Conservation (phyloP, 2,797 vertebrate species). For the Moxostoma hubbsi region DNA sequence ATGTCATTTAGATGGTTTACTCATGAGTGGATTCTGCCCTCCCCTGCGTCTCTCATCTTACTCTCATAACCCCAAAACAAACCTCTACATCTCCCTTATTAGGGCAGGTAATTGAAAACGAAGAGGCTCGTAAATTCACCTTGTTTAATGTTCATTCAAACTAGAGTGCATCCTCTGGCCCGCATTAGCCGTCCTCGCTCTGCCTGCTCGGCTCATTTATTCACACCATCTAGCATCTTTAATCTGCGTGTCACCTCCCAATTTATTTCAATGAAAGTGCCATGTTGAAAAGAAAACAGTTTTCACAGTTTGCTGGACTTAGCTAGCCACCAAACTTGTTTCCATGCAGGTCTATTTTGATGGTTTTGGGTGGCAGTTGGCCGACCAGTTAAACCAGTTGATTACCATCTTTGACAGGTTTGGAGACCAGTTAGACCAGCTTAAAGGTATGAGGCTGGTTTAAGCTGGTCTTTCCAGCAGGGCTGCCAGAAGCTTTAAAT, state of each 20-base stretch:
- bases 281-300: background rate
- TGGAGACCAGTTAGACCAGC: too few relatives aligned
- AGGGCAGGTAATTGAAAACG: slow-evolving; percentile 16
- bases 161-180: slow-evolving; percentile 11
- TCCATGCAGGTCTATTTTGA: too few relatives aligned
- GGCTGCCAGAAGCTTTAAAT: slow-evolving; percentile 11
- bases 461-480: too few relatives aligned
- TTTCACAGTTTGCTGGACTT: too few relatives aligned
- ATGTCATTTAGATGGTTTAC: background rate
- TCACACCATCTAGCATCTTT: slow-evolving; percentile 22
- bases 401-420: too few relatives aligned
- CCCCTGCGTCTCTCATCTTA: background rate
- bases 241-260: slow-evolving; percentile 11
- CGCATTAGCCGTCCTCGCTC: background rate
- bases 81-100: slow-evolving; percentile 20
- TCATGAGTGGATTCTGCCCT: background rate
- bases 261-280: background rate
- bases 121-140: background rate
- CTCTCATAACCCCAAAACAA: slow-evolving; percentile 10
- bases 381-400: too few relatives aligned
- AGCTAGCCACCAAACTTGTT: too few relatives aligned
- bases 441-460: too few relatives aligned
- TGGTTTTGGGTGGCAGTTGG: background rate
- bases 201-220: slow-evolving; percentile 12
- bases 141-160: slow-evolving; percentile 10